phyloP scores from a whole-genome alignment of 1,140 invertebrate genomes.

The Phortica variegata region DNA sequence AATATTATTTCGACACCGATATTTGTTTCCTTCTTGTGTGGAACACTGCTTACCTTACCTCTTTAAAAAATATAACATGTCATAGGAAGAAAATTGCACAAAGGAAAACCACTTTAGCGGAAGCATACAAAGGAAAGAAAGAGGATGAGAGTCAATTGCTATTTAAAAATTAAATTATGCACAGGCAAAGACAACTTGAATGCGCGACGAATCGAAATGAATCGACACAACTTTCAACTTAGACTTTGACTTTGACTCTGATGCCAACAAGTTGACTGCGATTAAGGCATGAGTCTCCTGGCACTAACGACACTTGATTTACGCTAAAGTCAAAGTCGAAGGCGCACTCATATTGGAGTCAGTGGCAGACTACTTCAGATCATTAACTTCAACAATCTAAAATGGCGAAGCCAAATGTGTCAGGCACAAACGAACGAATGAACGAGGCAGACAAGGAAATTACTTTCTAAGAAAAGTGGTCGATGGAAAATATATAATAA shows the following conservation, averaged over 20 bases:
- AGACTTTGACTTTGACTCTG: slow-evolving; percentile 13
- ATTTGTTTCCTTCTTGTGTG: no score
- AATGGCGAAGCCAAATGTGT: slow-evolving; percentile 46
- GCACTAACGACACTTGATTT: slow-evolving; percentile 47
- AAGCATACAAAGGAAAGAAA: no score
- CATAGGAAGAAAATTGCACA: no score
- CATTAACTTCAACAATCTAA: slow-evolving; percentile 46
- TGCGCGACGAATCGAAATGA: no score
- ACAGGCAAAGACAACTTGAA: slow-evolving; percentile 14
- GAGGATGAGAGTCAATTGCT: no score
- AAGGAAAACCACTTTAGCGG: no score
- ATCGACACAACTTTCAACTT: slow-evolving; percentile 11
- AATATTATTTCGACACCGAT: no score
- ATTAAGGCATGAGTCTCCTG: neutral
- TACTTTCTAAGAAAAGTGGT: slow-evolving; percentile 28
- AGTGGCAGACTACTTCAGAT: slow-evolving; percentile 41
- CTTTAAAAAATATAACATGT: no score
- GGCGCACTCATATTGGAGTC: slow-evolving; percentile 34
- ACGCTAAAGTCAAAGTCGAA: slow-evolving; percentile 17
- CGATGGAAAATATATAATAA: neutral
- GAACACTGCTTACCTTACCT: no score
- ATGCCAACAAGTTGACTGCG: neutral
- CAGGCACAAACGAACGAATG: no score
- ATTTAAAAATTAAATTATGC: slow-evolving; percentile 51
- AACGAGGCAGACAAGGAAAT: no score